Percentiles rank a stretch among this genome's conserved stretches.
These are phyloP conservation scores for Paedocypris sp. DNA, from an alignment of 2,113 vertebrate genomes.

Conservation along the genomic window DNA sequence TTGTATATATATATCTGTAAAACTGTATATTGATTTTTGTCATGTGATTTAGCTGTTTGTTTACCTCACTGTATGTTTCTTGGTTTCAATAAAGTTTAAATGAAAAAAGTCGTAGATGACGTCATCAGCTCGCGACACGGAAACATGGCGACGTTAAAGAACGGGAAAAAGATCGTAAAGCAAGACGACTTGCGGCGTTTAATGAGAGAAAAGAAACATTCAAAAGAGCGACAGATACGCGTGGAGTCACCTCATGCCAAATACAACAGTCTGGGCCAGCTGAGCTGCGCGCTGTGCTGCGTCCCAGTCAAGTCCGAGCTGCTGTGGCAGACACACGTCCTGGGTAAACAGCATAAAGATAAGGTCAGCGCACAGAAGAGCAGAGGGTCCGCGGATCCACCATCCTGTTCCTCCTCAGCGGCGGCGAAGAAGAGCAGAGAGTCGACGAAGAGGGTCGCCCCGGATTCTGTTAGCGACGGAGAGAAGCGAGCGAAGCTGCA, in stretches of 20 bases:
- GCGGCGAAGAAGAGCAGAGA: background rate
- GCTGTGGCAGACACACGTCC: slow-evolving; percentile 82
- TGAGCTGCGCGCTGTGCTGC: slow-evolving; percentile 77
- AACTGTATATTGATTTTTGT: no score
- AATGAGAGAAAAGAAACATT: slow-evolving; percentile 77
- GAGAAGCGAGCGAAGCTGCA: background rate
- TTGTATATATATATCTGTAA: no score
- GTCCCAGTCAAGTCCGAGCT: slow-evolving; percentile 76
- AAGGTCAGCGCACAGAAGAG: slow-evolving; percentile 69
- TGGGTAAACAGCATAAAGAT: slow-evolving; percentile 85
- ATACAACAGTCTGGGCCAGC: slow-evolving; percentile 82
- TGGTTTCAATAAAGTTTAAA: no score
- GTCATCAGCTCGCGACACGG: background rate
- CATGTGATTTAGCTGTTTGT: no score
- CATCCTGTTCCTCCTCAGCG: background rate
- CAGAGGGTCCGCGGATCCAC: slow-evolving; percentile 35
- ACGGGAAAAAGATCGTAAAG: slow-evolving; percentile 70
- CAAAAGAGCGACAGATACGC: slow-evolving; percentile 62
- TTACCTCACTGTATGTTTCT: no score
- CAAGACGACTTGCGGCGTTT: slow-evolving; percentile 85
- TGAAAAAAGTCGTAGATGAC: no score
- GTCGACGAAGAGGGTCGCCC: background rate
- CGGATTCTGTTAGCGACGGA: background rate
- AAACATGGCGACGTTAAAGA: slow-evolving; percentile 22
- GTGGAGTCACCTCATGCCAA: slow-evolving; percentile 85